phyloP scores from a whole-genome alignment of 1,140 invertebrate genomes.

The Drosophila rhopaloa region DNA sequence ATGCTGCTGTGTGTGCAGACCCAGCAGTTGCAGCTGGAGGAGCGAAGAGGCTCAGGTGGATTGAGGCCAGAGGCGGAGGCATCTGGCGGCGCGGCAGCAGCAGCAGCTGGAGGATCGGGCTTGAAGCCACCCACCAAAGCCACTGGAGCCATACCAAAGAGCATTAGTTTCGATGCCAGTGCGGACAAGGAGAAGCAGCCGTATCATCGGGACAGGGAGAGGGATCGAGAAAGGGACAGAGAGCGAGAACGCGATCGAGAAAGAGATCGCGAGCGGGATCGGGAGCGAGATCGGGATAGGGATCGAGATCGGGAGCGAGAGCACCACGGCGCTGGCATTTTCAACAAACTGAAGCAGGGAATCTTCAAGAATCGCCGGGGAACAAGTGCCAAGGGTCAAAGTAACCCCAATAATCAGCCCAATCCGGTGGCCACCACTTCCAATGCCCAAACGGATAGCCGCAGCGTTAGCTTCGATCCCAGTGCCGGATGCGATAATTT shows the following conservation, averaged over 20 bases:
- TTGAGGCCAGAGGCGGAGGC: background rate
- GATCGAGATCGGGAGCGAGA: conserved; percentile 27
- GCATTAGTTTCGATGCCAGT: conserved; percentile 96
- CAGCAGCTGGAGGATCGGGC: background rate
- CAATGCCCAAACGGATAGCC: conserved; percentile 19
- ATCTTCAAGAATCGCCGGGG: conserved; percentile 88
- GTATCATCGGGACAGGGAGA: conserved; percentile 17
- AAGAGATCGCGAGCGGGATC: conserved; percentile 24
- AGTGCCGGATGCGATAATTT: conserved; percentile 42
- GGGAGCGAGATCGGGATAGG: conserved; percentile 2
- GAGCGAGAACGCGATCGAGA: conserved; percentile 37
- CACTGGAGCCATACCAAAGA: conserved; percentile 95
- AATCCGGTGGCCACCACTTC: background rate
- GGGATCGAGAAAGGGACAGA: conserved; percentile 24
- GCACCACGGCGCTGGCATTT: conserved; percentile 85
- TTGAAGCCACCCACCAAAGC: conserved; percentile 86
- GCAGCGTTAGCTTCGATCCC: conserved; percentile 78
- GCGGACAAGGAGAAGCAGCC: conserved; percentile 88
- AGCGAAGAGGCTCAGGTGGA: background rate
- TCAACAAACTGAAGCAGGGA: conserved; percentile 89
- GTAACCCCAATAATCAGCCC: background rate
- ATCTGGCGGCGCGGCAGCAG: background rate
- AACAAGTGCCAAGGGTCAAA: conserved; percentile 78
- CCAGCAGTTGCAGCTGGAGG: conserved; percentile 53
- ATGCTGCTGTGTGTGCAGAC: conserved; percentile 66